phyloP scores from a whole-genome alignment of 2,888 invertebrate species.

The Agrotis exclamationis region DNA sequence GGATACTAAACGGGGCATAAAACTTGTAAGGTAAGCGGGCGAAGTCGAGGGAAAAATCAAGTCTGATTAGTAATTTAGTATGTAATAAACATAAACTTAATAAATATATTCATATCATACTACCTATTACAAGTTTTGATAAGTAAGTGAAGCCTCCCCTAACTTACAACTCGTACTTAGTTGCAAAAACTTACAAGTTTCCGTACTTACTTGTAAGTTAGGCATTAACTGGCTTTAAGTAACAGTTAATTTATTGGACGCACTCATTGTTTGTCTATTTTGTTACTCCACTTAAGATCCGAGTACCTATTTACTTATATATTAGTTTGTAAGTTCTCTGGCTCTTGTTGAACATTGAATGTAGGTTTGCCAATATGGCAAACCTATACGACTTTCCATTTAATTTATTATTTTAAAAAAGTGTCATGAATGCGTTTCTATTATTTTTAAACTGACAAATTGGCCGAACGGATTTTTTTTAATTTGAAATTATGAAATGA shows the following conservation, averaged over 20 bases:
- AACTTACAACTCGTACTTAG: background rate
- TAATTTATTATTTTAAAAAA: no score
- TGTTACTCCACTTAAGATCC: slow-evolving; percentile 44
- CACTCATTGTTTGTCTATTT: slow-evolving; percentile 75
- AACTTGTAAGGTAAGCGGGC: no score
- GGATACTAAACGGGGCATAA: no score
- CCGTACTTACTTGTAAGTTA: slow-evolving; percentile 26
- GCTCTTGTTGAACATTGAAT: background rate
- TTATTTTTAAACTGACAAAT: no score
- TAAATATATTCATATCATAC: background rate
- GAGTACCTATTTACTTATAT: slow-evolving; percentile 5
- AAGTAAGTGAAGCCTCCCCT: slow-evolving; percentile 1
- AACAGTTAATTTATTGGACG: slow-evolving; percentile 77
- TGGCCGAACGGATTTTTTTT: no score
- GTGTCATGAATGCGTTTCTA: no score
- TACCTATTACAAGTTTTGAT: slow-evolving; percentile 3
- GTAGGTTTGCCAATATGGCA: no score
- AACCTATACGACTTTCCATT: no score
- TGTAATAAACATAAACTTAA: background rate
- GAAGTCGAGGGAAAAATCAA: no score
- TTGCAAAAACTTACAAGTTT: slow-evolving; percentile 74
- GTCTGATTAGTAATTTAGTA: no score
- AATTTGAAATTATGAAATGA: no score
- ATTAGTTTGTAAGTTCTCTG: slow-evolving; percentile 24
- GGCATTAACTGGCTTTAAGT: slow-evolving; percentile 52